These are phyloP conservation scores for Monodelphis domestica DNA, from an alignment of 2,797 vertebrate species.

Conservation along the genomic window DNA sequence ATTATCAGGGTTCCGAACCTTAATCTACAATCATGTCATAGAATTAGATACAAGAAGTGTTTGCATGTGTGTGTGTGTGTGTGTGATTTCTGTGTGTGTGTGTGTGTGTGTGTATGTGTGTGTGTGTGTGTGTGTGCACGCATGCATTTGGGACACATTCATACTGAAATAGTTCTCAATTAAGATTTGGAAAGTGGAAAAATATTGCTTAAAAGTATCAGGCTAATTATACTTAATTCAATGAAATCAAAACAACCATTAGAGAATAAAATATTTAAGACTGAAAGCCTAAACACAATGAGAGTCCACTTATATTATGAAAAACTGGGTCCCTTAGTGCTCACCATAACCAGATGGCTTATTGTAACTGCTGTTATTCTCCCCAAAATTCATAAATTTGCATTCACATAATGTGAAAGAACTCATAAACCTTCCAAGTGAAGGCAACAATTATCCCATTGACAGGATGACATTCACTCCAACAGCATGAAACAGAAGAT, in stretches of 20 bases:
- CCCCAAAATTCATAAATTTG: slow-evolving; percentile 68
- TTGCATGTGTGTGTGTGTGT: background rate
- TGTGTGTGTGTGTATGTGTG: too few species aligned
- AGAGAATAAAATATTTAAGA: slow-evolving; percentile 40
- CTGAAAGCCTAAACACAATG: slow-evolving; percentile 60
- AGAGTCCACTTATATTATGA: slow-evolving; percentile 65
- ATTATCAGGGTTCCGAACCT: slow-evolving; percentile 4
- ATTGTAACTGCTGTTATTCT: slow-evolving; percentile 71
- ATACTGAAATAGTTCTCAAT: slow-evolving; percentile 49
- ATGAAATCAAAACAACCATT: slow-evolving; percentile 54
- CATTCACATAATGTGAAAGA: slow-evolving; percentile 73
- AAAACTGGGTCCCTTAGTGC: slow-evolving; percentile 71
- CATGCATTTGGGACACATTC: background rate
- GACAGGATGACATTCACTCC: slow-evolving; percentile 79
- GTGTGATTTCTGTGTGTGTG: too few species aligned
- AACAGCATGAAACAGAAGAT: slow-evolving; percentile 73
- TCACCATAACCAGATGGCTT: slow-evolving; percentile 60
- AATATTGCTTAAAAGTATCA: slow-evolving; percentile 24
- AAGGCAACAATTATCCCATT: slow-evolving; percentile 77
- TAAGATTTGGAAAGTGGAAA: slow-evolving; percentile 60
- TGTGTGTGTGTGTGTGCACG: too few species aligned
- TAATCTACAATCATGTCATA: background rate
- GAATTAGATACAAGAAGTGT: background rate
- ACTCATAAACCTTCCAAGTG: slow-evolving; percentile 69
- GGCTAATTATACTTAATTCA: slow-evolving; percentile 36